Conservation (phyloP, 2,113 vertebrate species). For the Limnothrissa miodon region DNA sequence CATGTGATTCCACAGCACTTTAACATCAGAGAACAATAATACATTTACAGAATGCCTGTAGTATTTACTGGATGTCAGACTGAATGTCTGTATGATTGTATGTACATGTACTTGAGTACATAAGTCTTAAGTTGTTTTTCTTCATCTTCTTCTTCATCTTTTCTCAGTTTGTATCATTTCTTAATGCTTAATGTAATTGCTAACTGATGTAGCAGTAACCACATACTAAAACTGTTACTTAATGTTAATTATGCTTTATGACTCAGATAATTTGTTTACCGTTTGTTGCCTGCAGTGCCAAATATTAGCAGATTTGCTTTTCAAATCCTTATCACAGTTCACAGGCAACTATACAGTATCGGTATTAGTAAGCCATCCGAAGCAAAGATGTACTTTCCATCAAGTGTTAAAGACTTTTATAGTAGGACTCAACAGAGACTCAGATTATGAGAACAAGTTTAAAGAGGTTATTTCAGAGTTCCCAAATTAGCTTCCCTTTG, state of each 20-base stretch:
- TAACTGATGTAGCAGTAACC: neutral
- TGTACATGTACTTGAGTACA: too few species aligned
- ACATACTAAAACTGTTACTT: neutral
- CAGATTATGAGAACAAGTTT: neutral
- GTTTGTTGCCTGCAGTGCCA: neutral
- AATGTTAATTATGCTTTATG: neutral
- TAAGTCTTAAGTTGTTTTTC: neutral
- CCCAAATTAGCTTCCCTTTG: constrained; percentile 35
- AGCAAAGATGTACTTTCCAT: neutral
- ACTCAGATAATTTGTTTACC: neutral
- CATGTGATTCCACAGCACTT: too few species aligned
- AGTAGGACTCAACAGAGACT: neutral
- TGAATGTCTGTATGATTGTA: too few species aligned
- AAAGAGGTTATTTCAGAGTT: neutral
- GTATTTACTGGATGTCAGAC: too few species aligned
- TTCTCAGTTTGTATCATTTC: neutral
- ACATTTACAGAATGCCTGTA: too few species aligned
- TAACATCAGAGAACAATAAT: too few species aligned
- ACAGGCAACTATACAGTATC: neutral
- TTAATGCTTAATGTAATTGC: neutral
- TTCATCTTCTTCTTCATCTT: too few species aligned
- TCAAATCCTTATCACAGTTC: neutral
- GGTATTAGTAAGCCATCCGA: neutral
- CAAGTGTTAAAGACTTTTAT: neutral
- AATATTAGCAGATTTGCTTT: neutral